phyloP scores from a whole-genome alignment of 2,797 vertebrate species.

The Buphagus erythrorhynchus region DNA sequence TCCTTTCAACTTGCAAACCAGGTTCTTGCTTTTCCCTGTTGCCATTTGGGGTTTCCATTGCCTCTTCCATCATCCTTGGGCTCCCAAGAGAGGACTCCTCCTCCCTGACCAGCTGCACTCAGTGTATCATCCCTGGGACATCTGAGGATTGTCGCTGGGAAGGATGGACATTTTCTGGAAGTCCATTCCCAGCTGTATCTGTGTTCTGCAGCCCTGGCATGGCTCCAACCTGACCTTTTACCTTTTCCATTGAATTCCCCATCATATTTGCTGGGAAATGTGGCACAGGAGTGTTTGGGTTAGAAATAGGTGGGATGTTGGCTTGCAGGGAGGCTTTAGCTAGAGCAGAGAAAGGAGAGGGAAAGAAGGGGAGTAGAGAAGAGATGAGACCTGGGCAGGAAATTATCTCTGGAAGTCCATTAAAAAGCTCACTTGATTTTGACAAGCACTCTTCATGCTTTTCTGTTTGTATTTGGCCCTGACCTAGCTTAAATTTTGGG shows the following conservation, averaged over 20 bases:
- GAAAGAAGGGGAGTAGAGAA: neutral
- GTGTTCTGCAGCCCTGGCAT: neutral
- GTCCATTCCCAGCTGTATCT: neutral
- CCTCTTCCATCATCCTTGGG: neutral
- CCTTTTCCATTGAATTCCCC: neutral
- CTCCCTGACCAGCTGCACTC: neutral
- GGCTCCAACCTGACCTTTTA: neutral
- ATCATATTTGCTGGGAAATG: neutral
- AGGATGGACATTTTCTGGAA: conserved; percentile 32
- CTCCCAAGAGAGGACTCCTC: neutral
- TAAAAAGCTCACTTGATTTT: neutral
- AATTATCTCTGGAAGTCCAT: neutral
- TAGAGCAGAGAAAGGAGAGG: neutral
- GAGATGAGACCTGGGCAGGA: neutral
- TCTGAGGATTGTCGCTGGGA: neutral
- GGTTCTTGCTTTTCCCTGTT: neutral
- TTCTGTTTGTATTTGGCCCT: neutral
- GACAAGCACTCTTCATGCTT: neutral
- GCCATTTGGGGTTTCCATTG: neutral
- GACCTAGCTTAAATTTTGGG: neutral
- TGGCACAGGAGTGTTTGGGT: neutral
- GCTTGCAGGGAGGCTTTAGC: neutral
- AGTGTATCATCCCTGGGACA: neutral
- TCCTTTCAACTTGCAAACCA: neutral
- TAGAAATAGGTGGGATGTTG: conserved; percentile 37